Base-by-base conservation (phyloP, 2,797 vertebrate species). In the Enteromius trimaculatus region DNA sequence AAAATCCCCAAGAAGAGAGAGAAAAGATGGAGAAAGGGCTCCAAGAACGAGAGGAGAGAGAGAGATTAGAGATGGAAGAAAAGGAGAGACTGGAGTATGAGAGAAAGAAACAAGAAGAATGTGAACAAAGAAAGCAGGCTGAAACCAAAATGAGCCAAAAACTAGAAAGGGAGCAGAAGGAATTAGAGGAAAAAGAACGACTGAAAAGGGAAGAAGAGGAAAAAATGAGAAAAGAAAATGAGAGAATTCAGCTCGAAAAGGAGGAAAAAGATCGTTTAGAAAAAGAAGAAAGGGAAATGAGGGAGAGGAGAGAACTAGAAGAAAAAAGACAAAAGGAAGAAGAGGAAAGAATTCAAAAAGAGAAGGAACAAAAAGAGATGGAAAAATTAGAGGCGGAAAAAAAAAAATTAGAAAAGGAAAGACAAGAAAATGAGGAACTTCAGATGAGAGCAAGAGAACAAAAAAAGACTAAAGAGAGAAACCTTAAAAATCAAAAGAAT, bases 281-380 rank as follows among this genome's bases (percentile, higher is more conserved):
- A 75, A 75, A 34, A 37, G 72, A 75, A 75, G 21, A 55, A 21
- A 62, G 44, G 17, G 34, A 80, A 51, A 64, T 84, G 14, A 64
- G 70, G 6, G 21, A 39, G 9, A 72, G 31, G 23, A 51, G 3
- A 37, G 26, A 62, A 11, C 53, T 21, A 69, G 39, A 62, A 65
- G 21, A 37, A 75, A 11, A 23, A 37, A 26, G 14, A 37, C 49
- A 70, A 47, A 79, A 86, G 21, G 51, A 66, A 31, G 58, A 66
- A 23, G 65, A 71, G 19, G 80, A 85, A 80, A 80, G 13, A 84
- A 5, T 79, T 53, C 79, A 84, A 51, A 55, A 44, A 2, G 79
- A 89, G 51, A 53, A 19, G 26, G 75, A 70, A 84, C 53, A 76
- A 90, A 72, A 77, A 23, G 34, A 82, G 86, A 29, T 83, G 21